Percentiles rank a stretch among this genome's conserved stretches.
Conservation (phyloP, 2,888 invertebrate genomes). For the Patella pellucida region DNA sequence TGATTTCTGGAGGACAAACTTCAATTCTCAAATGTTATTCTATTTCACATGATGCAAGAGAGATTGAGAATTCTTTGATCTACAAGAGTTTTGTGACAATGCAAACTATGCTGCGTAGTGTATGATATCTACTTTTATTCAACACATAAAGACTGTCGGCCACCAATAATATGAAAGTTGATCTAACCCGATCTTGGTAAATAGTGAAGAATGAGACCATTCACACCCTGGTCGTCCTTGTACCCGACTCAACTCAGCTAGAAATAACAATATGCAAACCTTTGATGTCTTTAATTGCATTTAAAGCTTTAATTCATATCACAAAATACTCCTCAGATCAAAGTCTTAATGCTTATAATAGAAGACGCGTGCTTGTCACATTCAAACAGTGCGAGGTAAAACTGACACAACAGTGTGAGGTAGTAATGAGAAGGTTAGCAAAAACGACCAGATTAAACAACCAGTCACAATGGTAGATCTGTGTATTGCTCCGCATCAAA, state of each 20-base stretch:
- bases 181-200: too few species aligned
- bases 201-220: too few species aligned
- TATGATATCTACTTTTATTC: too few species aligned
- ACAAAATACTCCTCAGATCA: slow-evolving; percentile 9
- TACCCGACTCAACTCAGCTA: background rate
- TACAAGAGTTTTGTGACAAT: too few species aligned
- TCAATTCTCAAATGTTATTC: too few species aligned
- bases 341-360: slow-evolving; percentile 1
- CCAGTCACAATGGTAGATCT: background rate
- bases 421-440: slow-evolving; percentile 1
- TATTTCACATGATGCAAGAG: too few species aligned
- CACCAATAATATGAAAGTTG: too few species aligned
- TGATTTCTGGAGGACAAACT: too few species aligned
- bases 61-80: too few species aligned
- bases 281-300: background rate
- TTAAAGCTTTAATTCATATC: slow-evolving; percentile 2
- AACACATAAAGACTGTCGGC: too few species aligned
- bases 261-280: background rate
- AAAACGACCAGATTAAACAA: slow-evolving; percentile 10
- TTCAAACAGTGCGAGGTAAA: background rate
- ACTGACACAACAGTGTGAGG: slow-evolving; percentile 4
- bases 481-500: background rate
- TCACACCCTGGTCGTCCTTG: background rate
- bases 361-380: slow-evolving; percentile 9
- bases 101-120: too few species aligned